Conservation (phyloP, 2,888 invertebrate genomes). For the Lithophane leautieri region DNA sequence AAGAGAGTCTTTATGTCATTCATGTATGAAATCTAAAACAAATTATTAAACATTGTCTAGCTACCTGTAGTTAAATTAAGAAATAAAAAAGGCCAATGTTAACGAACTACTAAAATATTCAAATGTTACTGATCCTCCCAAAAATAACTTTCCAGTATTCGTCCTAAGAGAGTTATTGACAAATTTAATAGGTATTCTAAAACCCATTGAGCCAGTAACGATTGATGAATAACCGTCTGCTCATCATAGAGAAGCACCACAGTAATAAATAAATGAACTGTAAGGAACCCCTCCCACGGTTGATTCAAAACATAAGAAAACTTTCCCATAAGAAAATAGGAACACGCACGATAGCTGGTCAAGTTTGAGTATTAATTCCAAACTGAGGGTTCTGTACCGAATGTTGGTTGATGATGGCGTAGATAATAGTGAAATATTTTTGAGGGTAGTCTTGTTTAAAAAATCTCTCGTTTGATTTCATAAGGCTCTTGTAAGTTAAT, state of each 20-base stretch:
- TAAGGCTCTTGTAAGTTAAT: background rate
- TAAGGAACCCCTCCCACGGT: constrained; percentile 24
- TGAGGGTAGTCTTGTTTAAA: background rate
- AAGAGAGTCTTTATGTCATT: background rate
- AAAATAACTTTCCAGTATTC: constrained; percentile 11
- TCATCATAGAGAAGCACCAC: constrained; percentile 22
- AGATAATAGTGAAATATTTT: background rate
- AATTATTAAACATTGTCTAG: background rate
- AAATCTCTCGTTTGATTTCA: background rate
- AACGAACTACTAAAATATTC: background rate
- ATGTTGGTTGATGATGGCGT: background rate
- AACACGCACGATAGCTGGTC: background rate
- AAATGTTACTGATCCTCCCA: background rate
- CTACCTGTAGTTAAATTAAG: background rate
- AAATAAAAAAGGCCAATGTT: background rate
- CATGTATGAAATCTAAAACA: background rate
- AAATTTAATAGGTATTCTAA: constrained; percentile 13
- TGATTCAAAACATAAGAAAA: constrained; percentile 44
- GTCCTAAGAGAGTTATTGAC: background rate
- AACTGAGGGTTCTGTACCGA: background rate
- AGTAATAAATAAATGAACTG: constrained; percentile 49
- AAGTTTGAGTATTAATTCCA: background rate
- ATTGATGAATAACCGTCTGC: constrained; percentile 28
- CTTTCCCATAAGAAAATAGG: constrained; percentile 48
- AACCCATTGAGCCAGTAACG: constrained; percentile 23